Evolutionary conservation across 2,113 vertebrate species (phyloP), one percentile per base, ranked within the genome.

Genomic region (Plecotus auritus): DNA sequence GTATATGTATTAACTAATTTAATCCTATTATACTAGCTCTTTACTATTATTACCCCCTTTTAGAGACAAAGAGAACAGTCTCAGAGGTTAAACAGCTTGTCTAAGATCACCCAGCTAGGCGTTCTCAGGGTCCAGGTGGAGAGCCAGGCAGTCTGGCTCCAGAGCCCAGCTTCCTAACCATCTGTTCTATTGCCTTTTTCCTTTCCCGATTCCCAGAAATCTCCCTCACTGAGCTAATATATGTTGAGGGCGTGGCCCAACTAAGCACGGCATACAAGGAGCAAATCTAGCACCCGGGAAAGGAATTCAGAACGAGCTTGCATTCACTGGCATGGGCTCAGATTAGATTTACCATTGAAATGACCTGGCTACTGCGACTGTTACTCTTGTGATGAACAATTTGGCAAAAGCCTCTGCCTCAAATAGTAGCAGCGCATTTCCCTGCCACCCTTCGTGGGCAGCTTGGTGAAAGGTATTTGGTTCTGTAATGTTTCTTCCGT

Each of bases 301-400:
- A 28, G 67, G 35, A 77, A 51, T 61, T 67, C 72, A 56, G 59
- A 77, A 85, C 72, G 35, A 74, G 26, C 3, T 28, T 66, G 45
- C 40, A 54, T 67, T 73, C 18, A 7, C 14, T 17, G 67, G 40
- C 22, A 3, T 23, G 35, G 11, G 51, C 72, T 87, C 78, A 59
- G 76, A n/a, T 95, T 81, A 56, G 74, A 74, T 67, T 84, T 67
- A 72, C 90, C 37, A 42, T 23, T 14, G 45, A 76, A 81, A 47
- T 59, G 56, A 76, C 51, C 73, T 42, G 18, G 35, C 73, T 69
- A 45, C 49, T 37, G 23, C 8, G n/a, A 56, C 26, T 9, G 45
- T 93, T 95, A 82, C 93, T 96, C 96, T 91, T 91, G 80, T 76
- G 73, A 17, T 1, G 59, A 93, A 73, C 20, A 73, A 70, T 87